These are phyloP conservation scores for Bombus difficillimus DNA, from an alignment of 1,140 invertebrate species.

Conservation along the genomic window DNA sequence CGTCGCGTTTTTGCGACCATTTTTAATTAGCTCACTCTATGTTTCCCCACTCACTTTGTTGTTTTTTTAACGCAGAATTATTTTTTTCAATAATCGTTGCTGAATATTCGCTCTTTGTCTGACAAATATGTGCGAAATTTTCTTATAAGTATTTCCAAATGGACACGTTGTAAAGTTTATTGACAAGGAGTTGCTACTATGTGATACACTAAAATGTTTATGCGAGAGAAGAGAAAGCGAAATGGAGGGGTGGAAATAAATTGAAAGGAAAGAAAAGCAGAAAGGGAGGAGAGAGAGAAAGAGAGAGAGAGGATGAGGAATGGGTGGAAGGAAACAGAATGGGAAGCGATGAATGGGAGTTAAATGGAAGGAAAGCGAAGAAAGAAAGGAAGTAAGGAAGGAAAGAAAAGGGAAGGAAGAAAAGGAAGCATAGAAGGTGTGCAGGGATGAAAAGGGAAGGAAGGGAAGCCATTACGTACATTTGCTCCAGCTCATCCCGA, in stretches of 20 bases:
- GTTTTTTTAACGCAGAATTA: neutral
- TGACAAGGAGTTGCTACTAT: neutral
- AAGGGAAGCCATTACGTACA: neutral
- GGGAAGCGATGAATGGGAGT: no score
- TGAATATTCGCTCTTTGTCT: neutral
- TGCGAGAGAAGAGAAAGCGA: neutral
- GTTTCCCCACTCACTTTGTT: neutral
- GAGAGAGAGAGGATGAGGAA: neutral
- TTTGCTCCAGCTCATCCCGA: neutral
- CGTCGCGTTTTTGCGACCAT: no score
- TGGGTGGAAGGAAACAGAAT: neutral
- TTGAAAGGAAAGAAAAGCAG: neutral
- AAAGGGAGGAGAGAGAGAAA: no score
- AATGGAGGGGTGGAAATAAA: neutral
- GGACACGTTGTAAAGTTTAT: neutral
- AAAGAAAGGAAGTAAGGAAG: no score
- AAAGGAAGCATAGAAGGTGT: no score
- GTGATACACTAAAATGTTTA: neutral
- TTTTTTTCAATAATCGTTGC: no score
- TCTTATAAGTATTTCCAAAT: neutral
- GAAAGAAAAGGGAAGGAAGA: no score
- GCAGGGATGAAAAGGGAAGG: neutral
- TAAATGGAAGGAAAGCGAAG: no score
- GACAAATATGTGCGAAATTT: neutral
- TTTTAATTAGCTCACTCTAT: neutral